phyloP scores from a whole-genome alignment of 2,113 vertebrate genomes.

The Atractosteus spatula region DNA sequence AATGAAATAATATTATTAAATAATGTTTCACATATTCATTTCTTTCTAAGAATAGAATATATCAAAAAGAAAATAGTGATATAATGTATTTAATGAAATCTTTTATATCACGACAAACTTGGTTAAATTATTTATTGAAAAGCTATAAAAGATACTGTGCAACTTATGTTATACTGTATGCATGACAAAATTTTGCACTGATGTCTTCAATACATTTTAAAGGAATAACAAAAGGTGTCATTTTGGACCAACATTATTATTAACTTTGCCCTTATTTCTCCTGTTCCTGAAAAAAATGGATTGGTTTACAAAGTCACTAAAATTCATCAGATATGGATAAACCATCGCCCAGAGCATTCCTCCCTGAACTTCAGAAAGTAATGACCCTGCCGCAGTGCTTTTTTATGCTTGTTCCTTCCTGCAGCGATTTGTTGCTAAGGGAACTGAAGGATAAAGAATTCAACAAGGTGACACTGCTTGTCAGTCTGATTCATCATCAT shows the following conservation, averaged over 20 bases:
- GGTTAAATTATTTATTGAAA: too few species aligned
- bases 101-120: too few species aligned
- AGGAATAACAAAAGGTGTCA: background rate
- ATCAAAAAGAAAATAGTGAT: too few species aligned
- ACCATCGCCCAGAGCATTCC: background rate
- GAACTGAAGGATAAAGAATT: slow-evolving; percentile 15
- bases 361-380: background rate
- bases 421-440: slow-evolving; percentile 10
- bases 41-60: too few species aligned
- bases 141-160: too few species aligned
- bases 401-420: slow-evolving; percentile 1
- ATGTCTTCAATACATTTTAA: background rate
- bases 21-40: too few species aligned
- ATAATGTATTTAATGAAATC: too few species aligned
- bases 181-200: too few species aligned
- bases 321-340: slow-evolving; percentile 10
- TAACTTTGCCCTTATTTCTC: background rate
- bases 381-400: slow-evolving; percentile 12
- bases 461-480: slow-evolving; percentile 27
- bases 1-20: too few species aligned
- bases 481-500: slow-evolving; percentile 30
- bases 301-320: slow-evolving; percentile 10
- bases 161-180: too few species aligned
- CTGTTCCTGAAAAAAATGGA: background rate
- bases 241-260: background rate